Evolutionary conservation across 1,140 invertebrate species (phyloP), one percentile per base, ranked within the genome.

Genomic region (Drosophila novamexicana): DNA sequence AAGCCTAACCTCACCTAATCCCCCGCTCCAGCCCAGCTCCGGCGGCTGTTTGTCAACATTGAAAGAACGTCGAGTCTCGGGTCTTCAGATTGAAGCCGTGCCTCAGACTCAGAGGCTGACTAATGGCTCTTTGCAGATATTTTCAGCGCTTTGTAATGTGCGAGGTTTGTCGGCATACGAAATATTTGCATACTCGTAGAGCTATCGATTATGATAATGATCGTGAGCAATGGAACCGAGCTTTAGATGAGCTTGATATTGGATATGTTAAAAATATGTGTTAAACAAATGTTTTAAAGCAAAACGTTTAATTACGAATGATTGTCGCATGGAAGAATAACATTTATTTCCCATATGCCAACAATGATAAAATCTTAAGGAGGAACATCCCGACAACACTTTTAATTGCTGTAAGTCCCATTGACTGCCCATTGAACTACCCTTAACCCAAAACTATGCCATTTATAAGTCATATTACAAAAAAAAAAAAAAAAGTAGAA

Each of bases 1-100:
- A 37, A 10, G 18, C 56, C 10, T 39, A n/a, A 49, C 7, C 9
- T 18, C 22, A 29, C 22, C 22, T 29, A 29, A 29, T 58, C 9
- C 8, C 37, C 34, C 53, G 2, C n/a, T 12, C 9, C 45, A 40
- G 18, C n/a, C 39, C 39, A 8, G 14, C 37, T 16, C 14, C 32
- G 6, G 56, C 42, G 52, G 67, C 61, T 50, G 45, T 72, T 75
- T 71, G 61, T 72, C 73, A 71, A 61, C 68, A 64, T 53, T 61
- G 49, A 45, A 63, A 34, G 40, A 73, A 69, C 47, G 39, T 53
- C 50, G 40, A 50, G 57, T 36, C 47, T 49, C 9, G 16, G 1
- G 9, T 4, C 36, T 22, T 12, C 53, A 37, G 10, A 42, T 57
- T 29, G 37, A 40, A 18, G 18, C 22, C 22, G 18, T 36, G 29